Percentiles rank a stretch among this genome's conserved stretches.
phyloP scores from a whole-genome alignment of 1,140 invertebrate species.

The Ceratitis capitata region DNA sequence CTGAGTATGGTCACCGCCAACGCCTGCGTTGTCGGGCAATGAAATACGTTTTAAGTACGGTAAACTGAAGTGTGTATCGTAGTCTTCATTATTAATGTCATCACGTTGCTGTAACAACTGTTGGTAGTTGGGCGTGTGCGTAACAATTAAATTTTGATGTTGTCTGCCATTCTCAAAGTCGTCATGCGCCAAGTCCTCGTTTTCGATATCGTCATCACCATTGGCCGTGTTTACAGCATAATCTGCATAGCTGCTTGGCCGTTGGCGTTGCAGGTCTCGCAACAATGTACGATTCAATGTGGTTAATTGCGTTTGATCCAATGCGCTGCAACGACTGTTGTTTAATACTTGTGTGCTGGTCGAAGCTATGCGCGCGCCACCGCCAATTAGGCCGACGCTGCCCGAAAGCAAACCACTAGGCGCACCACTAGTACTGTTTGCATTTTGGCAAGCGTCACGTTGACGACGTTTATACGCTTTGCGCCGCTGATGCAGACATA shows the following conservation, averaged over 20 bases:
- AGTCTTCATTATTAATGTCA: background rate
- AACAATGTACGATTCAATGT: constrained; percentile 56
- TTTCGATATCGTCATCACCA: background rate
- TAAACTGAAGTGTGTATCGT: constrained; percentile 51
- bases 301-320: constrained; percentile 58
- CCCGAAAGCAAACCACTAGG: constrained; percentile 10
- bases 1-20: constrained; percentile 52
- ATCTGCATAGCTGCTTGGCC: constrained; percentile 54
- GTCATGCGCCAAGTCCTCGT: background rate
- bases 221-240: constrained; percentile 37
- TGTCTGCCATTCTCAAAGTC: constrained; percentile 29
- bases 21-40: constrained; percentile 23
- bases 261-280: constrained; percentile 46
- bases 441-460: background rate
- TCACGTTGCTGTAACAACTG: constrained; percentile 48
- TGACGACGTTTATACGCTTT: constrained; percentile 45
- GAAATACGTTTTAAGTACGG: constrained; percentile 51
- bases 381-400: background rate
- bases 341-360: constrained; percentile 50
- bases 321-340: constrained; percentile 43
- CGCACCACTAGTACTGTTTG: constrained; percentile 1
- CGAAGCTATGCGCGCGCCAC: constrained; percentile 34
- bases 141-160: constrained; percentile 53
- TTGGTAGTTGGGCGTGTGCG: constrained; percentile 57
- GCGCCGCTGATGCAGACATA: constrained; percentile 82